These are phyloP conservation scores for Danio albolineatus DNA, from an alignment of 2,797 vertebrate genomes.

Conservation along the genomic window DNA sequence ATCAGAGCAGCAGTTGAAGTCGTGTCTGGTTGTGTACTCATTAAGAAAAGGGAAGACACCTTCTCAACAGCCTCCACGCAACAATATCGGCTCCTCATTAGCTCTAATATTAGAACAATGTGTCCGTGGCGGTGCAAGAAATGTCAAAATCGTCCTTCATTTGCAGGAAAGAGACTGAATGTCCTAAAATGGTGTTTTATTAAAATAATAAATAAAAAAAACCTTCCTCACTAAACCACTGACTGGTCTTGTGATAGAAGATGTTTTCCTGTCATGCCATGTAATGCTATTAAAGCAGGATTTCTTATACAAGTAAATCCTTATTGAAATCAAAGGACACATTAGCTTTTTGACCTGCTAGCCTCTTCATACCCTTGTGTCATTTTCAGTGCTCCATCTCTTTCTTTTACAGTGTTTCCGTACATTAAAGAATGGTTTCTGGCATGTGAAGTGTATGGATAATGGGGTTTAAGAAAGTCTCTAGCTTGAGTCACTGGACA, in stretches of 20 bases:
- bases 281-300: conserved; percentile 68
- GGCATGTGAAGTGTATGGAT: conserved; percentile 48
- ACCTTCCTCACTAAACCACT: not conserved
- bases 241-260: conserved; percentile 56
- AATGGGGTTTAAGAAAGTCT: conserved; percentile 57
- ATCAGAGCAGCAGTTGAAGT: conserved; percentile 49
- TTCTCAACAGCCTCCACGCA: conserved; percentile 9
- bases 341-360: conserved; percentile 59
- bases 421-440: conserved; percentile 56
- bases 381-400: conserved; percentile 33
- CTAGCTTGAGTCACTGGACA: conserved; percentile 40
- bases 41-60: conserved; percentile 43
- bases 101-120: conserved; percentile 24
- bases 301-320: conserved; percentile 65
- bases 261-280: conserved; percentile 64
- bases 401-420: conserved; percentile 43
- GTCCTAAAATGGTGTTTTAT: not conserved
- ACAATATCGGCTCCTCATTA: conserved; percentile 18
- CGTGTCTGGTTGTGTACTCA: conserved; percentile 27
- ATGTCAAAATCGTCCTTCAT: not conserved
- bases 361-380: conserved; percentile 50
- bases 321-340: conserved; percentile 68
- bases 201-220: not conserved
- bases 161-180: not conserved
- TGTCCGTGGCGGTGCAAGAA: not conserved